Evolutionary conservation across 1,140 invertebrate genomes (phyloP).

Genomic region (Ylistrum balloti): DNA sequence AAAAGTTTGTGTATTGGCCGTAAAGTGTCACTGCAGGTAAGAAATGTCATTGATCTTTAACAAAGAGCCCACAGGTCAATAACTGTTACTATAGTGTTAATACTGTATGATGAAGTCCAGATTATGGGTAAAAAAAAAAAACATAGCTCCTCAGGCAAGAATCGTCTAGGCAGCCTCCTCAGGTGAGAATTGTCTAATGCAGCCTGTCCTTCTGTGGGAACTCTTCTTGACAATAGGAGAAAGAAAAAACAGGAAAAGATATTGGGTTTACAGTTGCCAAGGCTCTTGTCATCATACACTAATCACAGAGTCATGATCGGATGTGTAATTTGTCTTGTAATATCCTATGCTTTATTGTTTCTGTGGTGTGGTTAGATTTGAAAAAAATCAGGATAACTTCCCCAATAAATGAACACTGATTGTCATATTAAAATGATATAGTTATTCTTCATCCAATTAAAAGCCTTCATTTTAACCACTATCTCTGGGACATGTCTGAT

Average conservation of each 20-base stretch:
- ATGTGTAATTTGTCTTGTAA: neutral
- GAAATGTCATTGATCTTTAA: conserved; percentile 2
- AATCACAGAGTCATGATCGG: neutral
- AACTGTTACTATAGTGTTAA: neutral
- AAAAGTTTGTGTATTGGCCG: conserved; percentile 33
- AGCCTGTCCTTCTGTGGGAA: neutral
- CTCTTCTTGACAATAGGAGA: neutral
- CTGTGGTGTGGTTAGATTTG: neutral
- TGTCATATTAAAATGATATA: neutral
- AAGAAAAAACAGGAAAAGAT: neutral
- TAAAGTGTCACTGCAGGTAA: conserved; percentile 25
- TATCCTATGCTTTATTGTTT: neutral
- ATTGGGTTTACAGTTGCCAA: neutral
- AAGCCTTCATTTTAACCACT: no score
- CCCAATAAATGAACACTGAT: neutral
- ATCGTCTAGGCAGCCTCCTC: neutral
- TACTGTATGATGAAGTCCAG: neutral
- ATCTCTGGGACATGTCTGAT: neutral
- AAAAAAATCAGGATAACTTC: neutral
- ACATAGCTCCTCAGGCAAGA: neutral
- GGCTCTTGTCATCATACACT: neutral
- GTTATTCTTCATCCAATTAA: neutral
- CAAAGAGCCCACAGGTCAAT: conserved; percentile 4
- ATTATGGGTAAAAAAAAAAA: neutral
- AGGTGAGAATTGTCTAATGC: neutral